These are phyloP conservation scores for Enteromius argenteus DNA, from an alignment of 2,797 vertebrate species.

Conservation along the genomic window DNA sequence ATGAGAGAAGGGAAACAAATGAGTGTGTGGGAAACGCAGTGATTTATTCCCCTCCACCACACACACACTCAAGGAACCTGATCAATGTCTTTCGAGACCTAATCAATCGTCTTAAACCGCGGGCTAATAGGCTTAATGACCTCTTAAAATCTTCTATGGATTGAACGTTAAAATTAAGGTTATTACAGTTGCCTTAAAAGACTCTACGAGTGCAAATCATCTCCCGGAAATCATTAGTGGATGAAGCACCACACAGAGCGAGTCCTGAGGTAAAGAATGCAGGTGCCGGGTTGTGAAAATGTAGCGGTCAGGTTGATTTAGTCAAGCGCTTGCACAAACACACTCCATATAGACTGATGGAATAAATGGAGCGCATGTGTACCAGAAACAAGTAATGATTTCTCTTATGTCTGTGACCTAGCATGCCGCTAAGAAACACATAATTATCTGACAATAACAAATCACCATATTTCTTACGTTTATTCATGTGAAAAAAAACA, in stretches of 20 bases:
- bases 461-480: not conserved
- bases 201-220: not conserved
- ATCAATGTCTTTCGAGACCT: conserved; percentile 33
- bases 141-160: conserved; percentile 26
- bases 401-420: not conserved
- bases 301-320: not conserved
- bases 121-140: conserved; percentile 39
- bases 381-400: not conserved
- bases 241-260: not conserved
- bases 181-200: conserved; percentile 21
- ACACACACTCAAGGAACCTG: conserved; percentile 26
- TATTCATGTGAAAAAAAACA: not conserved
- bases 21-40: conserved; percentile 17
- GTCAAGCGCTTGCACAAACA: conserved; percentile 5
- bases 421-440: not conserved
- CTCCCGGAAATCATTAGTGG: not conserved
- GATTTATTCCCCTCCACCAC: conserved; percentile 7
- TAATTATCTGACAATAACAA: not conserved
- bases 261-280: not conserved
- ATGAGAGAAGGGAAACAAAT: conserved; percentile 29
- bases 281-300: not conserved
- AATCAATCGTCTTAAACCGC: conserved; percentile 44
- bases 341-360: not conserved
- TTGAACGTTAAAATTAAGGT: conserved; percentile 24
- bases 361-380: not conserved